A percentile compares a stretch with the other conserved stretches of the same genome.
These are phyloP conservation scores for Rhinopomastus cyanomelas DNA, from an alignment of 2,113 vertebrate genomes.

Conservation along the genomic window DNA sequence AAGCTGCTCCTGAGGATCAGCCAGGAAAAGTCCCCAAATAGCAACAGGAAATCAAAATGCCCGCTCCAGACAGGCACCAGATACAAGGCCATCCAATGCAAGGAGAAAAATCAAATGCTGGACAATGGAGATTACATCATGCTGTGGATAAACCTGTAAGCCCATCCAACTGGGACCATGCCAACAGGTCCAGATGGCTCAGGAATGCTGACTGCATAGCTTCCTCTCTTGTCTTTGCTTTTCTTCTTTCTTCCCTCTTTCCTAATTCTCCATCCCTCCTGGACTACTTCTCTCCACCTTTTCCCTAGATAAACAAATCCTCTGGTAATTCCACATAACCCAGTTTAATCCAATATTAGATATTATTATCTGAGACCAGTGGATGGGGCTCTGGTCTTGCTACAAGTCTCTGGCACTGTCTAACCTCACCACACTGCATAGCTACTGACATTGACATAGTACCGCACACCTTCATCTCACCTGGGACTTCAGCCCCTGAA, in stretches of 20 bases:
- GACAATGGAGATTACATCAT: slow-evolving; percentile 73
- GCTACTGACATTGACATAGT: background rate
- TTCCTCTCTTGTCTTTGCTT: slow-evolving; percentile 68
- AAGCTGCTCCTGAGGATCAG: background rate
- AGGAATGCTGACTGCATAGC: slow-evolving; percentile 75
- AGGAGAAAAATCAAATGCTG: slow-evolving; percentile 41
- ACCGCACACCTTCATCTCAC: background rate
- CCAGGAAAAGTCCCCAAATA: slow-evolving; percentile 66
- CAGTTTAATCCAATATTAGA: background rate
- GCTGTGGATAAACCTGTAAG: slow-evolving; percentile 58
- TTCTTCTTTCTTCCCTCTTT: slow-evolving; percentile 37
- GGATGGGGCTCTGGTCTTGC: background rate
- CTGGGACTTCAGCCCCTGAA: background rate
- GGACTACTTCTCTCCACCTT: slow-evolving; percentile 9
- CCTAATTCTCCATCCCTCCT: slow-evolving; percentile 13
- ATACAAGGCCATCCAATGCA: slow-evolving; percentile 33
- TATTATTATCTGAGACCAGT: background rate
- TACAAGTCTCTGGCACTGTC: background rate
- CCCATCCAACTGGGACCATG: slow-evolving; percentile 72
- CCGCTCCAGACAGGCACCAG: slow-evolving; percentile 47
- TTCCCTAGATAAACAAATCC: slow-evolving; percentile 35
- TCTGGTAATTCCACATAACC: background rate
- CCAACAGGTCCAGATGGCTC: slow-evolving; percentile 77
- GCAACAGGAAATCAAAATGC: slow-evolving; percentile 60
- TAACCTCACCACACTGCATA: background rate